A percentile compares a stretch with the other conserved stretches of the same genome.
phyloP scores from a whole-genome alignment of 2,113 vertebrate genomes.

The Brachypodius melanocephalos region DNA sequence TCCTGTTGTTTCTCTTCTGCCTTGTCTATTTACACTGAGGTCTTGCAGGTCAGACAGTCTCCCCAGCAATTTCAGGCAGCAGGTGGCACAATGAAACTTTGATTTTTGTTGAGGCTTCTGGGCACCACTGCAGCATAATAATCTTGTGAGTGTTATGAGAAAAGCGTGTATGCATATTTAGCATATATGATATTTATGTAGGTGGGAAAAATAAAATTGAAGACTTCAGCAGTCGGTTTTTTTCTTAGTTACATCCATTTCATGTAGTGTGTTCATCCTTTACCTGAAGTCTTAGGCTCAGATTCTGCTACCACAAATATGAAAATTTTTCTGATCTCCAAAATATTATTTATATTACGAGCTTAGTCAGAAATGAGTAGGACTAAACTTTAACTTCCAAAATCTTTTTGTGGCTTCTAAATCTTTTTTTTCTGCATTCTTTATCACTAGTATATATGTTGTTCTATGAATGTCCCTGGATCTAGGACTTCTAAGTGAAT shows the following conservation, averaged over 20 bases:
- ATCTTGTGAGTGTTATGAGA: not conserved
- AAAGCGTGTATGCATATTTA: not conserved
- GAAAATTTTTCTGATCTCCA: not conserved
- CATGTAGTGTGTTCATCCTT: not conserved
- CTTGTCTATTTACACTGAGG: not conserved
- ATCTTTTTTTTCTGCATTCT: accelerated
- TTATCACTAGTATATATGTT: not conserved
- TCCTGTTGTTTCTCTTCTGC: not conserved
- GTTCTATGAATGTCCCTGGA: not conserved
- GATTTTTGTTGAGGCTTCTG: not conserved
- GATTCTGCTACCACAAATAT: not conserved
- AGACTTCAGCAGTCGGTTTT: not conserved
- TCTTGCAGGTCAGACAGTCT: not conserved
- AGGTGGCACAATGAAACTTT: not conserved
- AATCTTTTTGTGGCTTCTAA: not conserved
- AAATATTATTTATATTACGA: not conserved
- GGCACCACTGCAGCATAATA: not conserved
- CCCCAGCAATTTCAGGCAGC: not conserved
- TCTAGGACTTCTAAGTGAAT: not conserved
- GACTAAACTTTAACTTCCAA: not conserved
- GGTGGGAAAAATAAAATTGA: not conserved
- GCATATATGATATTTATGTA: not conserved
- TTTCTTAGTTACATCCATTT: not conserved
- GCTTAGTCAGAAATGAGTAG: not conserved
- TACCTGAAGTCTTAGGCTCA: not conserved